Conservation (phyloP, 2,888 invertebrate species). For the Nomada fucata region DNA sequence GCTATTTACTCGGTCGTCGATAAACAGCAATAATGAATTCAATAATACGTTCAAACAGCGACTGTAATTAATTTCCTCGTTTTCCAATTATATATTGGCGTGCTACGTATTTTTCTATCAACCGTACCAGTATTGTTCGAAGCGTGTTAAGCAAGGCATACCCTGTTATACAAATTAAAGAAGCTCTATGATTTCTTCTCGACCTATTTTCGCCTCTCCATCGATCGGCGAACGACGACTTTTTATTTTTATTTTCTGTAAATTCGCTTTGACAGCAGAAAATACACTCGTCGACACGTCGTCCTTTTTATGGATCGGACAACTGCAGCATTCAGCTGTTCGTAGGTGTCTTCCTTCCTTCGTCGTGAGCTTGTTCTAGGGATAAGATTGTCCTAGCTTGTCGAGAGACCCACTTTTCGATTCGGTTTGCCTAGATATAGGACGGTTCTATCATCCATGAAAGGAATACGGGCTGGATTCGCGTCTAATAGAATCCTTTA, state of each 20-base stretch:
- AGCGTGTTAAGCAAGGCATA: not conserved
- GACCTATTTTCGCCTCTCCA: not conserved
- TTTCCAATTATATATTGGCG: not conserved
- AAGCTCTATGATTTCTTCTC: not conserved
- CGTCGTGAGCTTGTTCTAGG: constrained; percentile 18
- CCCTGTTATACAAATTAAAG: not conserved
- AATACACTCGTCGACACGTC: constrained; percentile 33
- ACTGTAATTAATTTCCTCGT: not conserved
- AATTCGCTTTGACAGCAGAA: constrained; percentile 39
- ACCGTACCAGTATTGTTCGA: no score
- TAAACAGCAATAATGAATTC: not conserved
- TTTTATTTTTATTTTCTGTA: not conserved
- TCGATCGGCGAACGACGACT: not conserved
- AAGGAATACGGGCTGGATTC: constrained; percentile 56
- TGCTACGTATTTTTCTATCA: not conserved
- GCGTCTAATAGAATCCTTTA: constrained; percentile 53
- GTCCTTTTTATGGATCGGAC: constrained; percentile 34
- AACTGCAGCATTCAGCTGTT: constrained; percentile 42
- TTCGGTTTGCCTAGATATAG: constrained; percentile 47
- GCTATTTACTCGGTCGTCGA: not conserved
- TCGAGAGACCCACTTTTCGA: constrained; percentile 62
- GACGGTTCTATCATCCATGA: constrained; percentile 41
- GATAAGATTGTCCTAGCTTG: constrained; percentile 62
- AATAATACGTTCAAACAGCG: not conserved
- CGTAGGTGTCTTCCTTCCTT: constrained; percentile 47